These are phyloP conservation scores for Drosophila sp. DNA, from an alignment of 1,140 invertebrate species.

Conservation along the genomic window DNA sequence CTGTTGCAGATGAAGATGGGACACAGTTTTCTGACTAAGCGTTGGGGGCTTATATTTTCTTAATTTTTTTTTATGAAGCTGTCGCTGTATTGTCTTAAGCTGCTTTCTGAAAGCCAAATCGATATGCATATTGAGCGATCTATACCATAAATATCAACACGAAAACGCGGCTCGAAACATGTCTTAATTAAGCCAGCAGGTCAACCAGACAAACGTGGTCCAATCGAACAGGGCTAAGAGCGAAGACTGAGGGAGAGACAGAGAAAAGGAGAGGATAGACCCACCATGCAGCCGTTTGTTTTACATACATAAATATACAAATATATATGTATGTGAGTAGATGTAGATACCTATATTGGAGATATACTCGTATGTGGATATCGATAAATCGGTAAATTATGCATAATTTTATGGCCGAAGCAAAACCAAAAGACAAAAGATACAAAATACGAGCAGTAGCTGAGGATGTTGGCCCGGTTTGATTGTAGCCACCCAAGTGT, in stretches of 20 bases:
- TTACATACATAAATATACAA: slow-evolving; percentile 14
- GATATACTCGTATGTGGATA: slow-evolving; percentile 44
- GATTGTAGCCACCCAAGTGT: slow-evolving; percentile 60
- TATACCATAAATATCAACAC: slow-evolving; percentile 79
- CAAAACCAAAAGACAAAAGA: slow-evolving; percentile 35
- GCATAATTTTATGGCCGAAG: slow-evolving; percentile 71
- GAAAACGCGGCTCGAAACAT: slow-evolving; percentile 64
- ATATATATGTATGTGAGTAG: too few species aligned
- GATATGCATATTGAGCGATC: slow-evolving; percentile 78
- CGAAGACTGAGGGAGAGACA: too few species aligned
- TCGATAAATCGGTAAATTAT: slow-evolving; percentile 73
- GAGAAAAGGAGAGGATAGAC: slow-evolving; percentile 7
- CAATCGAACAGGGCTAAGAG: background rate
- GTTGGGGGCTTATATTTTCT: slow-evolving; percentile 15
- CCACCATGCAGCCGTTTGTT: slow-evolving; percentile 58
- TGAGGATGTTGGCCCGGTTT: slow-evolving; percentile 28
- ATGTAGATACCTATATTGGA: background rate
- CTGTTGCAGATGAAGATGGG: slow-evolving; percentile 43
- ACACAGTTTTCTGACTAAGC: slow-evolving; percentile 20
- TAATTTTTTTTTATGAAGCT: slow-evolving; percentile 60
- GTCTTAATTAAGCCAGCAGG: slow-evolving; percentile 68
- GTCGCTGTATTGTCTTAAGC: slow-evolving; percentile 58
- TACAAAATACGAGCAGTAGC: slow-evolving; percentile 24
- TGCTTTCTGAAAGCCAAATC: slow-evolving; percentile 55
- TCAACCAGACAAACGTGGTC: slow-evolving; percentile 39